Evolutionary conservation across 2,797 vertebrate species (phyloP).

Genomic region (Acropternis orthonyx): DNA sequence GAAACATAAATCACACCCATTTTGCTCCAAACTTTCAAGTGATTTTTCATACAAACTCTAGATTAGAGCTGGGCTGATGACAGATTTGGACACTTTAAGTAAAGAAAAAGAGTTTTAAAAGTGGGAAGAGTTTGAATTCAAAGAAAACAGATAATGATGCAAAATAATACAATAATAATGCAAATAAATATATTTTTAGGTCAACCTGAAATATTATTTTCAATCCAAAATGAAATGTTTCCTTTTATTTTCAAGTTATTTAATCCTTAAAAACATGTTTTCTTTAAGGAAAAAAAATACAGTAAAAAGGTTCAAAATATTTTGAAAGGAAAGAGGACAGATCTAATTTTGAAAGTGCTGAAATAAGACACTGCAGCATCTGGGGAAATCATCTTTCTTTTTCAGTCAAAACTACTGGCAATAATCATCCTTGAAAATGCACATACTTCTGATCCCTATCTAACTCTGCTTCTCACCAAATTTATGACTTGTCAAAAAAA

Average conservation of each 20-base stretch:
- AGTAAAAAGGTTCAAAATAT: background rate
- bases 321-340: background rate
- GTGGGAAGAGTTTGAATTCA: background rate
- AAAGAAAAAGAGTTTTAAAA: background rate
- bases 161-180: background rate
- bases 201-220: background rate
- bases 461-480: constrained; percentile 40
- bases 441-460: constrained; percentile 20
- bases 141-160: background rate
- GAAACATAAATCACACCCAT: background rate
- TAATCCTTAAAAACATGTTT: background rate
- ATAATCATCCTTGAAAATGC: constrained; percentile 47
- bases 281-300: background rate
- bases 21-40: background rate
- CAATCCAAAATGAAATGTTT: background rate
- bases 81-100: background rate
- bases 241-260: background rate
- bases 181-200: background rate
- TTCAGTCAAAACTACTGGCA: constrained; percentile 47
- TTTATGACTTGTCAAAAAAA: constrained; percentile 23
- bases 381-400: constrained; percentile 51
- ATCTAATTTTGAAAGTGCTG: constrained; percentile 51
- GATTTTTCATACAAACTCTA: background rate
- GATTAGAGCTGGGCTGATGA: background rate
- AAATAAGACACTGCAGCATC: constrained; percentile 29